phyloP scores from a whole-genome alignment of 2,797 vertebrate genomes.

The Philypnodon macrostomus region DNA sequence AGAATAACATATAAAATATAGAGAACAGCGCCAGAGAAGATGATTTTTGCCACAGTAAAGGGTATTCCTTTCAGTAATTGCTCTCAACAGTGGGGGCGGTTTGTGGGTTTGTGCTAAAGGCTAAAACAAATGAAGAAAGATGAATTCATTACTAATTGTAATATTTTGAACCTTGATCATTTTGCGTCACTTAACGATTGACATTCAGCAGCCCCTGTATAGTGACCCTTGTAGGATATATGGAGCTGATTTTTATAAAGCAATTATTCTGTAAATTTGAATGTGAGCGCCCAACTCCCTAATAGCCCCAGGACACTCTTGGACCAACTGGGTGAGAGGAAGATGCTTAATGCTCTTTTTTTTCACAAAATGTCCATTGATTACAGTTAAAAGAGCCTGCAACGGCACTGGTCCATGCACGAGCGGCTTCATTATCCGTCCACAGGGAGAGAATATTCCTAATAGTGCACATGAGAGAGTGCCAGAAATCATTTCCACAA shows the following conservation, averaged over 20 bases:
- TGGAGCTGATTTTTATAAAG: constrained; percentile 43
- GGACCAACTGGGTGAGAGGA: constrained; percentile 32
- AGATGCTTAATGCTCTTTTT: constrained; percentile 50
- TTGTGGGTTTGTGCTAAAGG: no score
- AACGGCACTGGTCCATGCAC: constrained; percentile 41
- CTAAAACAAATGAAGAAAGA: no score
- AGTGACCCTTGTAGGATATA: constrained; percentile 47
- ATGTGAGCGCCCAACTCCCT: constrained; percentile 34
- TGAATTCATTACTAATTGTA: not conserved
- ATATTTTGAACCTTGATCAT: constrained; percentile 35
- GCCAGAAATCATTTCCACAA: no score
- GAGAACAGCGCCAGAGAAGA: no score
- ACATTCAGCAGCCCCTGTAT: constrained; percentile 29
- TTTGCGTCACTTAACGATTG: constrained; percentile 37
- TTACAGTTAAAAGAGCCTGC: constrained; percentile 65
- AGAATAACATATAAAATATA: no score
- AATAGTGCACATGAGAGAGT: constrained; percentile 7
- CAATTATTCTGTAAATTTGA: constrained; percentile 51
- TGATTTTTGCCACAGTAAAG: no score
- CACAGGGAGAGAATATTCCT: constrained; percentile 15
- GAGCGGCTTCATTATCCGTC: constrained; percentile 37
- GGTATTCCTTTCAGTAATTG: no score
- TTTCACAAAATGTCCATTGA: constrained; percentile 66
- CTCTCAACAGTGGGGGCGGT: no score
- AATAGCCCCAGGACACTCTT: constrained; percentile 62